Percentiles rank a stretch among this genome's conserved stretches.
Evolutionary conservation across 2,888 invertebrate species (phyloP).

Genomic region (Oithona nana): DNA sequence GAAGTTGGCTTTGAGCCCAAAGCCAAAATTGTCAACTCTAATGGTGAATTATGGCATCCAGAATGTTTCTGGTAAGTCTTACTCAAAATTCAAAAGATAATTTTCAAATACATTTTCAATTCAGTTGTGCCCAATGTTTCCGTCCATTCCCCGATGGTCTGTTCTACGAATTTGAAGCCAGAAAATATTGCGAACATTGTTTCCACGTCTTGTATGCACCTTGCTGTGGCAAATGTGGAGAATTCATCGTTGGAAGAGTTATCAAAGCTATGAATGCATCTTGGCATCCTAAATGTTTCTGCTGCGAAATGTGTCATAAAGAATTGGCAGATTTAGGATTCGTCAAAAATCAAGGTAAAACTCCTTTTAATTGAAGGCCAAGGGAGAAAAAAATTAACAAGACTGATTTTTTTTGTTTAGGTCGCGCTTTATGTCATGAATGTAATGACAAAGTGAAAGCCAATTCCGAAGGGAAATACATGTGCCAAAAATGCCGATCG

Average conservation of each 20-base stretch:
- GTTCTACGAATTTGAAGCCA: conserved; percentile 95
- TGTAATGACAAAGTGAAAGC: conserved; percentile 94
- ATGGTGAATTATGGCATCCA: conserved; percentile 95
- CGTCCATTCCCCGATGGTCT: conserved; percentile 90
- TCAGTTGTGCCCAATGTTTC: conserved; percentile 96
- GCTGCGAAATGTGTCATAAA: conserved; percentile 76
- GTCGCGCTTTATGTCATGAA: conserved; percentile 69
- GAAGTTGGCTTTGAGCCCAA: conserved; percentile 86
- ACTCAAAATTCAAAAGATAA: too few species aligned
- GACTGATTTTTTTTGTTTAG: conserved; percentile 24
- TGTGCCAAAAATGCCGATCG: conserved; percentile 93
- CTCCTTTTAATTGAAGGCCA: neutral
- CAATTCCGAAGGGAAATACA: conserved; percentile 79
- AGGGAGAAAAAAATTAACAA: neutral
- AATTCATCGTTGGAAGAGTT: conserved; percentile 94
- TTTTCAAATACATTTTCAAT: too few species aligned
- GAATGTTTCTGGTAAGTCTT: conserved; percentile 87
- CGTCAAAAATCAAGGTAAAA: conserved; percentile 53
- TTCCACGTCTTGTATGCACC: conserved; percentile 93
- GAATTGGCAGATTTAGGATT: conserved; percentile 93
- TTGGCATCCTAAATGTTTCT: conserved; percentile 97
- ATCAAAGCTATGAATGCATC: conserved; percentile 98
- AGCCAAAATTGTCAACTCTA: conserved; percentile 96
- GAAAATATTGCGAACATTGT: conserved; percentile 97
- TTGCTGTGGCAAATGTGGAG: conserved; percentile 60